phyloP scores from a whole-genome alignment of 2,888 invertebrate genomes.

The Epirrhoe alternata region DNA sequence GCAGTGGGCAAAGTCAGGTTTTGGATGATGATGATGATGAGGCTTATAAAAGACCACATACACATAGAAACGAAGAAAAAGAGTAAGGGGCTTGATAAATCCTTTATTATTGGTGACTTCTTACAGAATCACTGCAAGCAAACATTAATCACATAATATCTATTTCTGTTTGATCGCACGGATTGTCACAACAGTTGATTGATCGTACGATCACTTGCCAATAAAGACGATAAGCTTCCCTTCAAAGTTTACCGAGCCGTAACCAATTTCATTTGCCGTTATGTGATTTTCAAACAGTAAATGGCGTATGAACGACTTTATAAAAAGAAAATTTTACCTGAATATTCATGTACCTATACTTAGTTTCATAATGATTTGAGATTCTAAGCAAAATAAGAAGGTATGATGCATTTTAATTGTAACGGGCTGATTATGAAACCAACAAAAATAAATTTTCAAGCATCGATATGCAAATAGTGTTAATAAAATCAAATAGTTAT shows the following conservation, averaged over 20 bases:
- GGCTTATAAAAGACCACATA: too few relatives aligned
- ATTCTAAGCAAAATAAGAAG: too few relatives aligned
- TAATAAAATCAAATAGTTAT: not conserved
- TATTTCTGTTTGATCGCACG: constrained; percentile 10
- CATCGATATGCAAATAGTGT: not conserved
- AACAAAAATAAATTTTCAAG: too few relatives aligned
- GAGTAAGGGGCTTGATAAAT: too few relatives aligned
- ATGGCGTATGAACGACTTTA: not conserved
- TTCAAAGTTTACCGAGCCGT: not conserved
- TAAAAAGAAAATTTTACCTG: not conserved
- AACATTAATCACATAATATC: not conserved
- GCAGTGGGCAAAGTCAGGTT: too few relatives aligned
- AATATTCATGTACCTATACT: too few relatives aligned
- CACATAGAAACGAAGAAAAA: too few relatives aligned
- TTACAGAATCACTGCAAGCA: not conserved
- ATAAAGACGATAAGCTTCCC: constrained; percentile 2
- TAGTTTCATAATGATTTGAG: too few relatives aligned
- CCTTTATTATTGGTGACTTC: not conserved
- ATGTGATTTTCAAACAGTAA: not conserved
- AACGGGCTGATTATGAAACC: too few relatives aligned
- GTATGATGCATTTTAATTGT: too few relatives aligned
- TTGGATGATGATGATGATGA: too few relatives aligned
- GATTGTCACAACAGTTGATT: constrained; percentile 11
- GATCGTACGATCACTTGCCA: constrained; percentile 10
- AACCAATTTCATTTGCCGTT: not conserved